These are phyloP conservation scores for Macquaria australasica DNA, from an alignment of 2,113 vertebrate species.

Conservation along the genomic window DNA sequence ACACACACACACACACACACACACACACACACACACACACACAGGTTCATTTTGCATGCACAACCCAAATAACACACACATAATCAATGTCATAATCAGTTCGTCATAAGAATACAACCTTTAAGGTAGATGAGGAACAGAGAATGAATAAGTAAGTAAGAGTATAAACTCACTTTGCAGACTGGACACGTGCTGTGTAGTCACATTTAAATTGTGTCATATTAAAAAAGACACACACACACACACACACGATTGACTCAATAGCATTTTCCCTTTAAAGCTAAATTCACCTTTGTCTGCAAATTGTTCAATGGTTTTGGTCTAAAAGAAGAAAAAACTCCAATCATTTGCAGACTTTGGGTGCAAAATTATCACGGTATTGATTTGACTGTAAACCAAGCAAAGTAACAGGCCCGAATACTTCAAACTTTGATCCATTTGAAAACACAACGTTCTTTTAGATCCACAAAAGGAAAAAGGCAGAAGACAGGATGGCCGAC, in stretches of 20 bases:
- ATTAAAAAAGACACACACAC: too few species aligned
- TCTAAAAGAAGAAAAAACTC: too few species aligned
- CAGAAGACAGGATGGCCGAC: not conserved
- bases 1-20: conserved; percentile 7
- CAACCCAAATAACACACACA: not conserved
- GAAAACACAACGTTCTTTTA: not conserved
- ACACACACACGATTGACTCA: too few species aligned
- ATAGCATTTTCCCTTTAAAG: not conserved
- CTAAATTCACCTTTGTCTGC: not conserved
- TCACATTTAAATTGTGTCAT: not conserved
- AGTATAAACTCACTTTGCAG: not conserved
- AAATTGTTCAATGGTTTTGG: not conserved
- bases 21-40: not conserved
- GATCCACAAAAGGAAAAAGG: not conserved
- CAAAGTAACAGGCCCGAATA: not conserved
- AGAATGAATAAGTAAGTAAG: not conserved
- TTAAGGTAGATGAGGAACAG: not conserved
- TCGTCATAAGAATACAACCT: not conserved
- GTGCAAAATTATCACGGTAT: not conserved
- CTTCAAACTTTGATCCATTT: not conserved
- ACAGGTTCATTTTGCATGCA: conserved; percentile 10
- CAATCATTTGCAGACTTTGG: not conserved
- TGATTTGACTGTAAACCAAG: not conserved
- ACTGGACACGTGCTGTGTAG: not conserved
- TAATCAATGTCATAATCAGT: not conserved